Percentiles rank a stretch among this genome's conserved stretches.
Evolutionary conservation across 35 echinoderm and acorn worm genomes (phyloP).

Genomic region (Eucidaris tribuloides): DNA sequence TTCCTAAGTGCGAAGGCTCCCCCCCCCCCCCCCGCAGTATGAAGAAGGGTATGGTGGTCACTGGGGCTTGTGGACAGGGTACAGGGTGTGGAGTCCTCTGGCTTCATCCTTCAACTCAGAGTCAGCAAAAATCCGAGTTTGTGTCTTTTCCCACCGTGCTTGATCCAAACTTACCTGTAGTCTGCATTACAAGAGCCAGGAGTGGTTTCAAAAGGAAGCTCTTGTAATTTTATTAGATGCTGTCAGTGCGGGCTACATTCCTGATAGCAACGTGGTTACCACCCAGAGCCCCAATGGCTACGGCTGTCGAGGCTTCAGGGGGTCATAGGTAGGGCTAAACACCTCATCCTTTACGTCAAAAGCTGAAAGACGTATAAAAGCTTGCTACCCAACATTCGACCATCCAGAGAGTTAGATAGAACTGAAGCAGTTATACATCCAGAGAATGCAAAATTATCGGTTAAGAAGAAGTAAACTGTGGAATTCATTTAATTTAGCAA

Average conservation of each 20-base stretch:
- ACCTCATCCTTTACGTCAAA: no score
- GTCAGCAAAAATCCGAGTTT: not conserved
- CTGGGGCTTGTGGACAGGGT: not conserved
- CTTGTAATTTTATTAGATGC: not conserved
- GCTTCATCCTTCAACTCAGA: not conserved
- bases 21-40: not conserved
- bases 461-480: no score
- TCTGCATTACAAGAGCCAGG: not conserved
- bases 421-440: no score
- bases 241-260: not conserved
- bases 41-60: not conserved
- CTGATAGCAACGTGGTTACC: not conserved
- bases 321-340: no score
- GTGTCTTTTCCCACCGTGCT: constrained; percentile 2
- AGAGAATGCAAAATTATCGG: no score
- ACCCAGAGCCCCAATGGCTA: not conserved
- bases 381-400: no score
- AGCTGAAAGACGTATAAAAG: no score
- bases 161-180: not conserved
- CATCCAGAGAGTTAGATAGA: no score
- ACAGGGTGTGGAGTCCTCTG: not conserved
- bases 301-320: no score
- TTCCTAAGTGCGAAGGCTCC: not conserved
- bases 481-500: no score
- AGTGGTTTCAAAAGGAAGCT: not conserved